Base-by-base conservation (phyloP, 2,113 vertebrate species). In the Nettapus auritus region DNA sequence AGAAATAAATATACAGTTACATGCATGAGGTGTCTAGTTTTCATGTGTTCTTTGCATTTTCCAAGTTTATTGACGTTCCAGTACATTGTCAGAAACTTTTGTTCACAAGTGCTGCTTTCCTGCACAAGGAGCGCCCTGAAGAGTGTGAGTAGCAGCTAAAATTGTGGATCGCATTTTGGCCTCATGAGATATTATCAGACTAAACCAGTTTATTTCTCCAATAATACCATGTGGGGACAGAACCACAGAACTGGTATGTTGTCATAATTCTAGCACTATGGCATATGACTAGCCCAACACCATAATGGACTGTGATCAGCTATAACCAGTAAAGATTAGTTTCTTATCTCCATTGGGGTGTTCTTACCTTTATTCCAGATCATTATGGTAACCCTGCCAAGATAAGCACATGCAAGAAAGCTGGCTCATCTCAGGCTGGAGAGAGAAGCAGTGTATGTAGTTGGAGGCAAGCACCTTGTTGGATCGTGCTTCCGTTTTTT, bases 1-100 rank as follows among this genome's bases (percentile, higher is more conserved):
- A 97, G 97, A 98, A 98, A 98, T 98, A 98, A 98, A 98, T 97
- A 98, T 97, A 98, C 97, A 97, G 93, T 98, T 97, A 98, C 96
- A 96, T 98, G 97, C 95, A 96, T n/a, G 95, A 97, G 97, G 96
- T 97, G 97, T 98, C 96, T 96, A 98, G 92, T 98, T 97, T 96
- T 96, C 95, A 97, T 97, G 97, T 98, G 94, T 97, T 98, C 70
- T 94, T 97, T 96, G 86, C 74, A 79, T 85, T 96, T 95, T 69
- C 83, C 70, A 69, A 16, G 82, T 95, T 91, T 80, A 15, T 76
- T 96, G 82, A 63, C 20, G 5, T 89, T 93, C 66, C n/a, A 55
- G 18, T 36, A 34, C 50, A 29, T 68, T 69, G 63, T 63, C 52
- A 53, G 80, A 91, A 68, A 18, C 29, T 86, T 79, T 71, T 33